These are phyloP conservation scores for Morus bassanus DNA, from an alignment of 2,797 vertebrate species.

Conservation along the genomic window DNA sequence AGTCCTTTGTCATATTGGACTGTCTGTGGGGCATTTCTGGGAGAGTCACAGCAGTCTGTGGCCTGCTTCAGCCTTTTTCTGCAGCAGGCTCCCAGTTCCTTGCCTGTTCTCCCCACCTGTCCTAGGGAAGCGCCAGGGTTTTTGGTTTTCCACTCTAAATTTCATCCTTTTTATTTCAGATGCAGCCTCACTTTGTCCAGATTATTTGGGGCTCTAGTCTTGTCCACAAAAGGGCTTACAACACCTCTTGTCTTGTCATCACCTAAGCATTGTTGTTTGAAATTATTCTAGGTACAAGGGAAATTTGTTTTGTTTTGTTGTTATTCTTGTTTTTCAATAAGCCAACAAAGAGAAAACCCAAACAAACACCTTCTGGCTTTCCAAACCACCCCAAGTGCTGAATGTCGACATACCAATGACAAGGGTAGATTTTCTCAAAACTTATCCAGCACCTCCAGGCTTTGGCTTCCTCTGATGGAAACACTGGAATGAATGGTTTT, in stretches of 20 bases:
- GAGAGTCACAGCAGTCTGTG: not conserved
- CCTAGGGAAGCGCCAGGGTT: not conserved
- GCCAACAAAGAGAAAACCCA: not conserved
- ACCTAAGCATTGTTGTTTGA: not conserved
- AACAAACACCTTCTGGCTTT: not conserved
- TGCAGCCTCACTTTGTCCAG: not conserved
- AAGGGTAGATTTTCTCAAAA: not conserved
- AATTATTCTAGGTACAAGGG: not conserved
- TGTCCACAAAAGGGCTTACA: not conserved
- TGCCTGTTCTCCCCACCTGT: accelerated
- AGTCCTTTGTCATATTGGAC: not conserved
- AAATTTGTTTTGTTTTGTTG: not conserved
- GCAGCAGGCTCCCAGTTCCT: not conserved
- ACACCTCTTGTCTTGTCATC: not conserved
- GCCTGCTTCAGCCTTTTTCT: not conserved
- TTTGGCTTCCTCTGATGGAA: constrained; percentile 25
- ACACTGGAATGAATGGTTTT: not conserved
- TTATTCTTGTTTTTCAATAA: not conserved
- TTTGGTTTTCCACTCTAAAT: not conserved
- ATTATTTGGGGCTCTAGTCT: not conserved
- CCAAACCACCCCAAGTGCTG: not conserved
- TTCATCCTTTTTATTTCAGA: not conserved
- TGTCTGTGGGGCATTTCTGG: not conserved
- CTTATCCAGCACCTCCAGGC: not conserved
- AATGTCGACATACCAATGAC: not conserved